phyloP scores from a whole-genome alignment of 2,888 invertebrate species.

The Melinaea menophilus region DNA sequence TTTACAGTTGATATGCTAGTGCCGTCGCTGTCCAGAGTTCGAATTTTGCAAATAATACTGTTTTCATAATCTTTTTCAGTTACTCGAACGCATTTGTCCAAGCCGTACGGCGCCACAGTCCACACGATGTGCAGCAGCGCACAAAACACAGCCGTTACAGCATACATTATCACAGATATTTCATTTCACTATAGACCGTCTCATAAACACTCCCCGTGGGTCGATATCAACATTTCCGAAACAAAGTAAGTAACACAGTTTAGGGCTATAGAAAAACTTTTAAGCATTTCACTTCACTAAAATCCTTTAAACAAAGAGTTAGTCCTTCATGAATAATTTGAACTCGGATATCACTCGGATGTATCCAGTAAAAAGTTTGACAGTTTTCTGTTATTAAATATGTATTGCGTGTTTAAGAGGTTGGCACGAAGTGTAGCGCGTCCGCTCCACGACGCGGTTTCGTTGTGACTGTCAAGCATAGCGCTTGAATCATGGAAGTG shows the following conservation, averaged over 20 bases:
- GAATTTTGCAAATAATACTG: conserved; percentile 82
- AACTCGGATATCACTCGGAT: conserved; percentile 49
- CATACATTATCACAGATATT: conserved; percentile 76
- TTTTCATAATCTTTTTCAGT: conserved; percentile 68
- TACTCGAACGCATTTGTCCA: conserved; percentile 70
- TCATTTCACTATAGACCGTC: conserved; percentile 74
- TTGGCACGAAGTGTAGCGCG: conserved; percentile 55
- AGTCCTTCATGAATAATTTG: conserved; percentile 43
- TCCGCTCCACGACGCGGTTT: conserved; percentile 60
- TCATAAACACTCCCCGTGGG: conserved; percentile 77
- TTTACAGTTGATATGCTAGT: conserved; percentile 80
- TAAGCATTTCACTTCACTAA: conserved; percentile 72
- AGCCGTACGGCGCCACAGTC: conserved; percentile 74
- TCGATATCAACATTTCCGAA: conserved; percentile 78
- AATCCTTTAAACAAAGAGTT: conserved; percentile 46
- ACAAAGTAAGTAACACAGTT: conserved; percentile 73
- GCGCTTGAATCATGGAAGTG: conserved; percentile 64
- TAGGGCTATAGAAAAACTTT: conserved; percentile 67
- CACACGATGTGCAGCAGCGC: conserved; percentile 76
- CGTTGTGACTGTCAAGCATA: conserved; percentile 69
- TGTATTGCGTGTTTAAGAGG: conserved; percentile 66
- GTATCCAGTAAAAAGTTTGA: conserved; percentile 46
- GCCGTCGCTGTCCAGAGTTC: conserved; percentile 83
- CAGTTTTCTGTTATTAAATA: conserved; percentile 67
- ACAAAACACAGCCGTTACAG: conserved; percentile 68